Conservation (phyloP, 2,888 invertebrate species). For the Rhamphomyia laevipes region DNA sequence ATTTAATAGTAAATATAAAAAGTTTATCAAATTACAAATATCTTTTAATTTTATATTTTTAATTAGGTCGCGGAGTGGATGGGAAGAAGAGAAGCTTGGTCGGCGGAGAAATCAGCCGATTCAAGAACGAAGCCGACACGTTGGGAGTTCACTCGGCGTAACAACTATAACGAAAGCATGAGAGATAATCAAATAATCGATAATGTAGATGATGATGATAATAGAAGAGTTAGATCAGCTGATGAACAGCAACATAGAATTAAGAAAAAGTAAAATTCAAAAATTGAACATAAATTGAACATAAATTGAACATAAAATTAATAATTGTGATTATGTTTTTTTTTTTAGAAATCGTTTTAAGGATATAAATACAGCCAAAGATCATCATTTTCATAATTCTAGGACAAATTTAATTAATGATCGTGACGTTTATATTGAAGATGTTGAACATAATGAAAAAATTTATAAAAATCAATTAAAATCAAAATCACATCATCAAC, state of each 20-base stretch:
- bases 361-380: slow-evolving; percentile 31
- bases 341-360: slow-evolving; percentile 24
- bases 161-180: slow-evolving; percentile 33
- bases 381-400: slow-evolving; percentile 36
- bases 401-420: slow-evolving; percentile 37
- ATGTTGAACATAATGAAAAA: slow-evolving; percentile 30
- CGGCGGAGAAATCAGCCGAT: slow-evolving; percentile 56
- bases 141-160: slow-evolving; percentile 61
- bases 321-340: background rate
- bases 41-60: too few relatives aligned
- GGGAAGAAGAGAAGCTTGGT: slow-evolving; percentile 75
- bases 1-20: too few relatives aligned
- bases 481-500: slow-evolving; percentile 15
- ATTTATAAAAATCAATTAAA: slow-evolving; percentile 17
- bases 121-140: slow-evolving; percentile 55
- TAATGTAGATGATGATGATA: slow-evolving; percentile 18
- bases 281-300: background rate
- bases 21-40: too few relatives aligned
- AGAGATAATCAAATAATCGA: slow-evolving; percentile 34
- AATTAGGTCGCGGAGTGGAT: slow-evolving; percentile 52
- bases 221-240: slow-evolving; percentile 27
- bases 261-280: slow-evolving; percentile 28
- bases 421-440: slow-evolving; percentile 34
- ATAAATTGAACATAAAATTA: background rate
- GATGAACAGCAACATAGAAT: slow-evolving; percentile 32